Evolutionary conservation across 2,888 invertebrate species (phyloP).

Genomic region (Phyllotreta striolata): DNA sequence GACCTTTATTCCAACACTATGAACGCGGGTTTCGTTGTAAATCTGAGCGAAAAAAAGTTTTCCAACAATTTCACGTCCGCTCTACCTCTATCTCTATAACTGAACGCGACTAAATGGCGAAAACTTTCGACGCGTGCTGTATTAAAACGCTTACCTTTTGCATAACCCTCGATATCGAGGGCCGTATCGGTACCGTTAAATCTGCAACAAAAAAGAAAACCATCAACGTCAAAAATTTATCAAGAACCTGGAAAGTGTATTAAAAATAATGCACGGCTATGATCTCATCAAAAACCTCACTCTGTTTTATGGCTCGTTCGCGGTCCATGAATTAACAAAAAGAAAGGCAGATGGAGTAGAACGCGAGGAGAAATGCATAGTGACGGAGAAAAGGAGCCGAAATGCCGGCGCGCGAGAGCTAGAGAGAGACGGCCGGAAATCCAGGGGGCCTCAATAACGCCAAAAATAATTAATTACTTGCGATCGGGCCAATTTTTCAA

Average conservation of each 20-base stretch:
- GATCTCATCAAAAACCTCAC: constrained; percentile 33
- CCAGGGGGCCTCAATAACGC: constrained; percentile 68
- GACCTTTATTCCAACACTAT: too few relatives aligned
- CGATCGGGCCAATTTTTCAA: constrained; percentile 72
- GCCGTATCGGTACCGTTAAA: constrained; percentile 54
- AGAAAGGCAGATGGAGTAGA: constrained; percentile 65
- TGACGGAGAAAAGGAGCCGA: too few relatives aligned
- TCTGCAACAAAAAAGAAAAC: constrained; percentile 53
- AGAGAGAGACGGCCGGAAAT: too few relatives aligned
- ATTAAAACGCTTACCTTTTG: constrained; percentile 53
- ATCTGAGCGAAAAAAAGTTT: too few relatives aligned
- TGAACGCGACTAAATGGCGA: background rate
- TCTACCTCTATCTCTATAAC: background rate
- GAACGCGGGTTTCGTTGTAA: too few relatives aligned
- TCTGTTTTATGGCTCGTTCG: constrained; percentile 63
- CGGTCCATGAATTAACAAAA: constrained; percentile 74
- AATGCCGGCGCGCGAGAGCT: too few relatives aligned
- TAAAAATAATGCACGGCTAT: constrained; percentile 18
- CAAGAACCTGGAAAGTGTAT: background rate
- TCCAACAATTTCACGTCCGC: too few relatives aligned
- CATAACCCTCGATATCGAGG: constrained; percentile 56
- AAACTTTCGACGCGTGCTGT: background rate
- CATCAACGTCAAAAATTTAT: background rate
- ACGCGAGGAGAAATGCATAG: constrained; percentile 15
- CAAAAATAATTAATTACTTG: constrained; percentile 78